Base-by-base conservation (phyloP, 2,888 invertebrate genomes). In the Tridacna gigas region DNA sequence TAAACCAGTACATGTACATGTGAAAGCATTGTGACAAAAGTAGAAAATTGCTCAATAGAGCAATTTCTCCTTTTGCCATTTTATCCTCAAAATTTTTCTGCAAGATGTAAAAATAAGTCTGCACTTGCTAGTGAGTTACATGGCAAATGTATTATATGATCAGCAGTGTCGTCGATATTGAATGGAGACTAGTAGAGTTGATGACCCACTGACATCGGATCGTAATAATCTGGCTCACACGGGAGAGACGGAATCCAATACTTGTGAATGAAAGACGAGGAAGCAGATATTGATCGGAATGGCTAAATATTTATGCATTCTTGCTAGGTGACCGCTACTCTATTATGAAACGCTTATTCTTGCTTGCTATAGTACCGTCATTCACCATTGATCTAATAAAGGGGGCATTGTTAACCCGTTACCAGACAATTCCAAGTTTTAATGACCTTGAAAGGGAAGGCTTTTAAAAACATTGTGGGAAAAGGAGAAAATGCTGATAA, bases 231-330 rank as follows among this genome's bases (percentile, higher is more conserved):
- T 13, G 15, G 63, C 25, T 63, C 63, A n/a, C 4, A 22, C 13
- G 22, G 20, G 63, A n/a, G 26, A 22, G 63, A 20, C 22, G 63
- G 63, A 63, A 63, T 25, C 63, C 63, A 63, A 63, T 63, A 63
- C 63, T 63, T 25, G 22, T 63, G 63, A 63, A 63, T 63, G 63
- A 63, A 63, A 63, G 13, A 25, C 12, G 63, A 63, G 63, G 26
- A 63, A 56, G 56, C 56, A n/a, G 63, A 25, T 63, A 63, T 63
- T 63, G 63, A 63, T 63, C 63, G 63, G 63, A 63, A 22, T 63
- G n/a, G 26, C 63, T 63, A 22, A 63, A 63, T 63, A 22, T 63
- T 63, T 63, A 63, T 22, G 25, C 7, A 25, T 63, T 63, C 22
- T 22, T 63, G 63, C 63, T 63, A 63, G 63, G 63, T 63, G 63